Base-by-base conservation (phyloP, 2,888 invertebrate genomes). In the Sarcophaga subvicina region DNA sequence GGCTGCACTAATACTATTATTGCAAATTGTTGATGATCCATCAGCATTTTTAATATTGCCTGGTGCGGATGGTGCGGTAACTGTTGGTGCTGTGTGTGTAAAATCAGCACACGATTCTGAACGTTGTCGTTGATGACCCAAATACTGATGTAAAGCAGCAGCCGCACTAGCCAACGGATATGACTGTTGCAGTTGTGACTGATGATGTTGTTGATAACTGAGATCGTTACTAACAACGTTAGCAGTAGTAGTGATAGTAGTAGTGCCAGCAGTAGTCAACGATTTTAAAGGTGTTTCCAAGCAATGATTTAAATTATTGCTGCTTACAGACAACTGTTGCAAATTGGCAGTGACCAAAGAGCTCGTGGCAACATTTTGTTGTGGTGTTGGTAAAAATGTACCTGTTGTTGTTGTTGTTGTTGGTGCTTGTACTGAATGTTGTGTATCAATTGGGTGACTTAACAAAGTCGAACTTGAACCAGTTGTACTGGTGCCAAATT, bases 251-350 rank as follows among this genome's bases (percentile, higher is more conserved):
- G 37, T 37, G 37, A 37, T 37, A 37, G 37, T 37, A 37, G 37
- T 37, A 37, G 37, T 37, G 37, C 37, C 37, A 37, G 37, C 37
- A 37, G 37, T 37, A 37, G 37, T 78, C 76, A 87, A 78, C 64
- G 90, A 88, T 85, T 90, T 91, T 81, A 89, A 88, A 75, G 90
- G 90, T 62, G 91, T 90, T 14, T 88, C 88, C 83, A 89, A 84
- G 85, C 90, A 90, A 62, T 89, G 88, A 71, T 88, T 90, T 80
- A 87, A 89, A 88, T 88, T 90, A 83, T 89, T 88, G 73, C 89
- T 91, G 90, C 92, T 93, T 62, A 93, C 93, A 86, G 93, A 92
- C 88, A 93, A 90, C 86, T 93, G 93, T 90, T 93, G 92, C 84
- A 93, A 91, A 90, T 93, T 93, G 62, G 91, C 92, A 82, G 93